phyloP scores from a whole-genome alignment of 2,888 invertebrate species.

The Nephrotoma guestfalica region DNA sequence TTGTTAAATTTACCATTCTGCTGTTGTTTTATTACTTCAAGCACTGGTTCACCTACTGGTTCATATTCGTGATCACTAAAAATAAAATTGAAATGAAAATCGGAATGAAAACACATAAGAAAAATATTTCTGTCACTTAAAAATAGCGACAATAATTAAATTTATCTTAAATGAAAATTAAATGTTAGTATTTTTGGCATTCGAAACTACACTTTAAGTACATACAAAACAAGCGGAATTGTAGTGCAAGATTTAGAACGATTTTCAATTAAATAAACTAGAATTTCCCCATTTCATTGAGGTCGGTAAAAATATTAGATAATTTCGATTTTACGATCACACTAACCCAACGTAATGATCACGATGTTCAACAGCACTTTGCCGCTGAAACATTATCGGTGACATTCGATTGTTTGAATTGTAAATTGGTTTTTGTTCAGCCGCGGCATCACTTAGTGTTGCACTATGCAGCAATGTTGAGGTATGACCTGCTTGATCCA shows the following conservation, averaged over 20 bases:
- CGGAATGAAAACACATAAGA: background rate
- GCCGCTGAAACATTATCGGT: background rate
- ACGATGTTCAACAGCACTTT: background rate
- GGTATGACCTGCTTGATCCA: background rate
- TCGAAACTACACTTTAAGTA: background rate
- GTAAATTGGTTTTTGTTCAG: background rate
- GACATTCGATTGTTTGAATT: background rate
- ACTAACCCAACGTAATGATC: background rate
- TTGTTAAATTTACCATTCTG: conserved; percentile 5
- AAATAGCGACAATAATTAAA: background rate
- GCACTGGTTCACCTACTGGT: conserved; percentile 59
- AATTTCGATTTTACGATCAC: background rate
- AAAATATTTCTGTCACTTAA: background rate
- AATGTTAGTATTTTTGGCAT: background rate
- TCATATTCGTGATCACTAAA: conserved; percentile 89
- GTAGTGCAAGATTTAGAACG: background rate
- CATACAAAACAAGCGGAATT: background rate
- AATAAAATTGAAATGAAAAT: conserved; percentile 20
- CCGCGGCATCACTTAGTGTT: background rate
- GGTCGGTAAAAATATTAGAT: background rate
- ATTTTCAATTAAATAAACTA: background rate
- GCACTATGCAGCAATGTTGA: background rate
- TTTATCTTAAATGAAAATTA: background rate
- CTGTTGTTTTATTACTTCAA: conserved; percentile 9
- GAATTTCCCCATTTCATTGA: background rate